Evolutionary conservation across 2,797 vertebrate species (phyloP).

Genomic region (Brotogeris chrysoptera): DNA sequence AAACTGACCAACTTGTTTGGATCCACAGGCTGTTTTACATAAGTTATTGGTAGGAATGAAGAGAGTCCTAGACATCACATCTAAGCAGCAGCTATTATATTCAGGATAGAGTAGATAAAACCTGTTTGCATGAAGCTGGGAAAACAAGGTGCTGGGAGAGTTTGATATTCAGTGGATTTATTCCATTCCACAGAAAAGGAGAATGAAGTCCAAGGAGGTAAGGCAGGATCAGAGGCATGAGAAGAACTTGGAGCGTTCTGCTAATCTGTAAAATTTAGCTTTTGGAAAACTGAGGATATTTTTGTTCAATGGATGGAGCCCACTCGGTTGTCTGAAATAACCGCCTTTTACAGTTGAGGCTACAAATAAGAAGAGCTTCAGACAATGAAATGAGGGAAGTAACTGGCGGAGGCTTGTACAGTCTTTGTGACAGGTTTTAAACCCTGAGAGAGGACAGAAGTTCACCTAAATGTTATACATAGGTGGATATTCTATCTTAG

Average conservation of each 20-base stretch:
- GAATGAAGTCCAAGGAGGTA: neutral
- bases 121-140: neutral
- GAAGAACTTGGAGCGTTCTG: neutral
- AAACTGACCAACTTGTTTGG: neutral
- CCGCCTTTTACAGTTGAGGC: neutral
- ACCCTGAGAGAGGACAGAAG: neutral
- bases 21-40: neutral
- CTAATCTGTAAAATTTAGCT: neutral
- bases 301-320: neutral
- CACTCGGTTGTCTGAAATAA: neutral
- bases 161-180: neutral
- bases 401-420: neutral
- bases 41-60: neutral
- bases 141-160: neutral
- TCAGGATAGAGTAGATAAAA: neutral
- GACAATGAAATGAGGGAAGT: neutral
- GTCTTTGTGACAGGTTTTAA: neutral
- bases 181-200: neutral
- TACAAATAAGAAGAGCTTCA: neutral
- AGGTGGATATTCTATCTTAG: neutral
- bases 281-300: neutral
- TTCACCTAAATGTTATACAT: neutral
- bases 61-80: neutral
- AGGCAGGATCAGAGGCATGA: neutral
- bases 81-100: neutral